Evolutionary conservation across 1,140 invertebrate genomes (phyloP).

Genomic region (Zeugodacus cucurbitae): DNA sequence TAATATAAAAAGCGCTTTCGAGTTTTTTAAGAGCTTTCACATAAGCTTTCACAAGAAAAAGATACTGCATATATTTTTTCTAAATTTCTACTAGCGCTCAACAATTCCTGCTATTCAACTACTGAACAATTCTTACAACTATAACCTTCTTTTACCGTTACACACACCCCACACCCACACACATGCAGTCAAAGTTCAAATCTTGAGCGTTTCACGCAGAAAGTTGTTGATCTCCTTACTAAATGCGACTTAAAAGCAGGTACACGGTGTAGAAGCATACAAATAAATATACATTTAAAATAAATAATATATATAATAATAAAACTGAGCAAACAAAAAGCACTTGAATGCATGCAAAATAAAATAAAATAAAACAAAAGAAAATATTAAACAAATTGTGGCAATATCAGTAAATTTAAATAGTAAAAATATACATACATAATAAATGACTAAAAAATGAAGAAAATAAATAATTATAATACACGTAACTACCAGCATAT

Average conservation of each 20-base stretch:
- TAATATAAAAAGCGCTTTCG: no score
- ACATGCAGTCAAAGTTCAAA: constrained; percentile 43
- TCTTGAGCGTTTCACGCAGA: constrained; percentile 48
- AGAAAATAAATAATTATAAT: constrained; percentile 46
- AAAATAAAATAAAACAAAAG: background rate
- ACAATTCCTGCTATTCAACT: no score
- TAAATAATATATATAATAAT: background rate
- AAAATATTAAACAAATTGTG: constrained; percentile 14
- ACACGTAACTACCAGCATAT: background rate
- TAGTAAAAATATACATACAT: constrained; percentile 37
- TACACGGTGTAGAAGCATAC: background rate
- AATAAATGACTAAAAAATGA: background rate
- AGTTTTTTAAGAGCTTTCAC: no score
- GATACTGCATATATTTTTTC: no score
- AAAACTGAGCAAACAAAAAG: background rate
- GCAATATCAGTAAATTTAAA: constrained; percentile 36
- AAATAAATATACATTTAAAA: background rate
- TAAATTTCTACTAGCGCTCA: no score
- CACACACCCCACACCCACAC: background rate
- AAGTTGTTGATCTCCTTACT: constrained; percentile 16
- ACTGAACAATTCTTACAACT: no score
- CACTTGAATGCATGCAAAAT: background rate
- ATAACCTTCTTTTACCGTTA: no score
- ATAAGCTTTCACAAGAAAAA: no score
- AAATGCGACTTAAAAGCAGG: constrained; percentile 32